phyloP scores from a whole-genome alignment of 2,888 invertebrate species.

The Syrphus vitripennis region DNA sequence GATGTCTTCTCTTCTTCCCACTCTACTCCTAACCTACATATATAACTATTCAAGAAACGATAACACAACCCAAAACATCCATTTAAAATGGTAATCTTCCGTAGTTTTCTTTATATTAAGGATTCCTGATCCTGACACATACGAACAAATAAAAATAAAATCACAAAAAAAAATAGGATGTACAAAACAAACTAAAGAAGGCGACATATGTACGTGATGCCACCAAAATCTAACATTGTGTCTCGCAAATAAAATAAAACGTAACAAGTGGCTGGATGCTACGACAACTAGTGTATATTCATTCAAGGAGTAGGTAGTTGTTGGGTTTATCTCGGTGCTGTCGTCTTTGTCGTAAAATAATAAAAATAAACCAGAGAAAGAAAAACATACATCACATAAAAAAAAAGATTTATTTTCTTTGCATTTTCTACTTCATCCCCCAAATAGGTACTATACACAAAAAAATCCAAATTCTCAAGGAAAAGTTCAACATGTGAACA shows the following conservation, averaged over 20 bases:
- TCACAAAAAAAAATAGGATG: background rate
- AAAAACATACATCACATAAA: conserved; percentile 18
- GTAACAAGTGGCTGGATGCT: conserved; percentile 63
- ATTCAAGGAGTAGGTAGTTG: conserved; percentile 34
- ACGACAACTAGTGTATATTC: conserved; percentile 1
- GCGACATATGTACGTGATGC: conserved; percentile 17
- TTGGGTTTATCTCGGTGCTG: conserved; percentile 32
- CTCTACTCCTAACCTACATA: background rate
- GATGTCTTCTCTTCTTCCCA: background rate
- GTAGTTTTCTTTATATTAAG: conserved; percentile 45
- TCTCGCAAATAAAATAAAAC: conserved; percentile 30
- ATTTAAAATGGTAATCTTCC: conserved; percentile 66
- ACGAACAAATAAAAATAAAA: background rate
- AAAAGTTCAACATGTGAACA: conserved; percentile 56
- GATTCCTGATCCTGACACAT: conserved; percentile 44
- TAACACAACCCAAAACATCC: conserved; percentile 51
- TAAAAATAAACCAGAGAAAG: conserved; percentile 11
- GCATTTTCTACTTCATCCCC: conserved; percentile 20
- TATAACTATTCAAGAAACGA: conserved; percentile 32
- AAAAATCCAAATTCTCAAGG: background rate
- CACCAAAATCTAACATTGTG: conserved; percentile 20
- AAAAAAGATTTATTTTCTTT: conserved; percentile 57
- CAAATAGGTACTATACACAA: background rate
- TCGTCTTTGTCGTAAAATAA: conserved; percentile 44
- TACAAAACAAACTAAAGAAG: background rate